Conservation (phyloP, 2,888 invertebrate species). For the Ariolimax columbianus region DNA sequence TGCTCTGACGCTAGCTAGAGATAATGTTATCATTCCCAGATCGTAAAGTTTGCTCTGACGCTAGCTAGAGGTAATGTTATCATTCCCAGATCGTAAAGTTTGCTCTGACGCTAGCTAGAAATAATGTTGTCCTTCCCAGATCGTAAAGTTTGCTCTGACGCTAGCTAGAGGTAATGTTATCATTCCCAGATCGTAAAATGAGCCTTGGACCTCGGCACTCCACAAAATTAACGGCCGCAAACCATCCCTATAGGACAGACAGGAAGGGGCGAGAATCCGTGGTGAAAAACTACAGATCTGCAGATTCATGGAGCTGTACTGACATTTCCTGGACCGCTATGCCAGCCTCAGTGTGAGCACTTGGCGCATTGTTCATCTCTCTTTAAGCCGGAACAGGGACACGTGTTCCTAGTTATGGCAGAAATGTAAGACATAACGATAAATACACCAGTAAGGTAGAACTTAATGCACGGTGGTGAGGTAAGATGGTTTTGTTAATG, state of each 20-base stretch:
- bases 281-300: conserved; percentile 26
- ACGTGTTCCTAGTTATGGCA: background rate
- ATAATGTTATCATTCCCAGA: too few species aligned
- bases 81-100: too few species aligned
- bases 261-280: conserved; percentile 12
- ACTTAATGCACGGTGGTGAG: too few species aligned
- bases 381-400: conserved; percentile 14
- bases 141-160: background rate
- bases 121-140: conserved; percentile 21
- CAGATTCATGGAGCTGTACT: conserved; percentile 6
- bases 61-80: conserved; percentile 17
- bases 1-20: too few species aligned
- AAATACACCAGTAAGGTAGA: too few species aligned
- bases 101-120: background rate
- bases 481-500: too few species aligned
- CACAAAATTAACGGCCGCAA: conserved; percentile 27
- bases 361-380: background rate
- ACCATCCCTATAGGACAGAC: background rate
- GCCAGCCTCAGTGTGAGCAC: background rate
- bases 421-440: background rate
- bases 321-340: background rate
- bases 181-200: conserved; percentile 36
- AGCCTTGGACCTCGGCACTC: background rate
- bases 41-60: too few species aligned
- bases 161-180: conserved; percentile 17